A percentile compares a stretch with the other conserved stretches of the same genome.
phyloP scores from a whole-genome alignment of 2,888 invertebrate species.

The Tenthredo livida region DNA sequence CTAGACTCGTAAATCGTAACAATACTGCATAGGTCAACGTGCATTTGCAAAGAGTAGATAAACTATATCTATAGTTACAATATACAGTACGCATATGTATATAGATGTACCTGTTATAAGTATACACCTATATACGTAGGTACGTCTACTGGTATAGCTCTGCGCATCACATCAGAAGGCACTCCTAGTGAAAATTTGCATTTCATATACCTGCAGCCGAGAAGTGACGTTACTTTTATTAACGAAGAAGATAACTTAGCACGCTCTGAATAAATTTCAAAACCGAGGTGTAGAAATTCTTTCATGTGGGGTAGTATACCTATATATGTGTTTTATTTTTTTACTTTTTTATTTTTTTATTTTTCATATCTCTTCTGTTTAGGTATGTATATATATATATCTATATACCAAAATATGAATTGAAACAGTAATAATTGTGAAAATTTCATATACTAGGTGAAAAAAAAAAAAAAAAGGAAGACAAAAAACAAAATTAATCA shows the following conservation, averaged over 20 bases:
- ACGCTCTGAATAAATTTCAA: slow-evolving; percentile 47
- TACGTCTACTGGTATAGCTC: too few relatives aligned
- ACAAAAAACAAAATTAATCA: too few relatives aligned
- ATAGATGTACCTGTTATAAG: too few relatives aligned
- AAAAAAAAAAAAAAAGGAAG: neutral
- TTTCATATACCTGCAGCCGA: slow-evolving; percentile 20
- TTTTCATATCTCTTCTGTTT: neutral
- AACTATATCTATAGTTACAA: neutral
- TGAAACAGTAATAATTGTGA: neutral
- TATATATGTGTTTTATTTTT: neutral
- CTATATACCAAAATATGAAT: too few relatives aligned
- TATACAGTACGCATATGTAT: neutral
- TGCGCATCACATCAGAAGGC: slow-evolving; percentile 28
- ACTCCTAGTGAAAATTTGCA: slow-evolving; percentile 43
- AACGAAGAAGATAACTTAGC: slow-evolving; percentile 48
- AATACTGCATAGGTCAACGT: neutral
- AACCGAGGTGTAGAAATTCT: slow-evolving; percentile 17
- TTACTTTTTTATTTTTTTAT: neutral
- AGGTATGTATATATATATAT: neutral
- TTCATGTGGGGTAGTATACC: neutral
- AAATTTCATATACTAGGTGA: neutral
- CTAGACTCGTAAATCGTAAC: neutral
- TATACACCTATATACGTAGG: too few relatives aligned
- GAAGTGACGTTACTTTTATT: slow-evolving; percentile 46
- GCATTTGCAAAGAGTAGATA: neutral